Percentiles rank a stretch among this genome's conserved stretches.
These are phyloP conservation scores for Automeris io DNA, from an alignment of 2,888 invertebrate species.

Conservation along the genomic window DNA sequence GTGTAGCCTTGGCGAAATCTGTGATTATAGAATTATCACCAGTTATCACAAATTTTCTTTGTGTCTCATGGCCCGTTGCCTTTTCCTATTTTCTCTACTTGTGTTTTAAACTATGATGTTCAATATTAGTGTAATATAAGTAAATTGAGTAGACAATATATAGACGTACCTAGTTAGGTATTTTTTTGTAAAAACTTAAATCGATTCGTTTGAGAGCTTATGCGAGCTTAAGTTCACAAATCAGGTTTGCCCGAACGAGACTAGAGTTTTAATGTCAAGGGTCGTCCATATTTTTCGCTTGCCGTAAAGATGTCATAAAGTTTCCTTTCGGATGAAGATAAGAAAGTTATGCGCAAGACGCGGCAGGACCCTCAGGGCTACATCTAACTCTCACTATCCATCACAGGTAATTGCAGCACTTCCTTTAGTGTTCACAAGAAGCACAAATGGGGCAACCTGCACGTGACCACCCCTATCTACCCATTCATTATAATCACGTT, in stretches of 20 bases:
- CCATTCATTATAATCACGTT: slow-evolving; percentile 48
- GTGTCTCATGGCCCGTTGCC: too few relatives aligned
- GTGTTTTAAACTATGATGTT: too few relatives aligned
- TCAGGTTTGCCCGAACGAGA: slow-evolving; percentile 38
- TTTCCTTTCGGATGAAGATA: slow-evolving; percentile 60
- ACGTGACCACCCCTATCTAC: slow-evolving; percentile 58
- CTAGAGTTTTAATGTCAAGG: slow-evolving; percentile 48
- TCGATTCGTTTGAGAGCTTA: slow-evolving; percentile 7
- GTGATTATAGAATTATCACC: too few relatives aligned
- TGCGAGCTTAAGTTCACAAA: slow-evolving; percentile 31
- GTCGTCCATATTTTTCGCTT: slow-evolving; percentile 64
- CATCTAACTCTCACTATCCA: slow-evolving; percentile 63
- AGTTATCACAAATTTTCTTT: too few relatives aligned
- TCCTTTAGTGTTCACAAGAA: slow-evolving; percentile 63
- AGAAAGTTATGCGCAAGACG: slow-evolving; percentile 61
- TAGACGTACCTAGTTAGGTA: too few relatives aligned
- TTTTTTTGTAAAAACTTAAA: not conserved
- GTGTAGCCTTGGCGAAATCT: too few relatives aligned
- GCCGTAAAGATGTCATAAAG: slow-evolving; percentile 67
- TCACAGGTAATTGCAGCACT: slow-evolving; percentile 66
- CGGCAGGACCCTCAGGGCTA: slow-evolving; percentile 54
- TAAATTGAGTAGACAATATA: too few relatives aligned
- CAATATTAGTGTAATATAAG: too few relatives aligned
- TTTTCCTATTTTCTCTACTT: too few relatives aligned
- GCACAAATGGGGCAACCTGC: slow-evolving; percentile 58